Base-by-base conservation (phyloP, 2,888 invertebrate genomes). In the Cantharis rufa region DNA sequence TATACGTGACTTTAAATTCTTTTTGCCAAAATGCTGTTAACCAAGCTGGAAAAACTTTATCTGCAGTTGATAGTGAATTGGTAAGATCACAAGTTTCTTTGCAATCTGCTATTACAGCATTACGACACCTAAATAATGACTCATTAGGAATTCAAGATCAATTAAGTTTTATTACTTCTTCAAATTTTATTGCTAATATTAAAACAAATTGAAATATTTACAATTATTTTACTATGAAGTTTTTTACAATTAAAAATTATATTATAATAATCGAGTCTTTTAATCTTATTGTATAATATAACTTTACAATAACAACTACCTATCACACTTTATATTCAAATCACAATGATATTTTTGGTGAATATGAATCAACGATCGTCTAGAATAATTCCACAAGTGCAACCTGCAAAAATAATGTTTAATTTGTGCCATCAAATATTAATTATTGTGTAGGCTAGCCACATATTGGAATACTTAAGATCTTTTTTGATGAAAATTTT, bases 61-160 rank as follows among this genome's bases (percentile, higher is more conserved):
- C 82, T 75, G 73, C 78, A 15, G 81, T 86, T 71, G 87, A 88
- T 74, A 86, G 87, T 71, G 85, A 88, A 68, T 80, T 88, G 62
- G 79, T 88, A 71, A 84, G 85, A 75, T 88, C 88, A 13, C 88
- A 88, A 81, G 74, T 87, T 18, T 87, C 86, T 9, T 74, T 88
- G 69, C 88, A 88, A 80, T 83, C 82, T 71, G 86, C 88, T 10
- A 85, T 87, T 11, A 84, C 85, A 16, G 84, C 87, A 1, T 78
- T 88, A 32, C 85, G 86, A 78, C 79, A 84, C 10, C 80, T 88
- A 15, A 85, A 86, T 76, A 77, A 84, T 9, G 86, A 86, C 80
- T 86, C 87, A 5, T 77, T 83, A 62, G 79, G 81, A 32, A 81
- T 88, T 32, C 86, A 86, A 78, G 86, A 85, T 75, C 87, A 86